Percentiles rank a stretch among this genome's conserved stretches.
phyloP scores from a whole-genome alignment of 2,888 invertebrate genomes.

The Didymodactylos carnosus region DNA sequence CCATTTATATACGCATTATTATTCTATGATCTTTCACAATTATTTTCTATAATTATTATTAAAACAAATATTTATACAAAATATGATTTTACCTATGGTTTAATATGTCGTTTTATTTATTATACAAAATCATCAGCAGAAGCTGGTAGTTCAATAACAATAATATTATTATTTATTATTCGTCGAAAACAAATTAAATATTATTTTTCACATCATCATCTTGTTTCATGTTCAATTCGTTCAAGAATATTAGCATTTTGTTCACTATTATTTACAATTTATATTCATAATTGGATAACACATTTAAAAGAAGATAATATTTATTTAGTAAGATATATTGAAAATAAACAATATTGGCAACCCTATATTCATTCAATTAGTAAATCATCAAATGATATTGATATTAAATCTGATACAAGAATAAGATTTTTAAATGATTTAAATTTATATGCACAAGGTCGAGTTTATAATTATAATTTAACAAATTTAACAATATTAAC shows the following conservation, averaged over 20 bases:
- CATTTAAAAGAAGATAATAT: not conserved
- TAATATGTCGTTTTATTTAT: not conserved
- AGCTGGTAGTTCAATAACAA: not conserved
- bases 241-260: not conserved
- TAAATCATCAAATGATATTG: not conserved
- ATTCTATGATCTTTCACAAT: not conserved
- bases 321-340: not conserved
- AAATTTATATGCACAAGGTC: not conserved
- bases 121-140: not conserved
- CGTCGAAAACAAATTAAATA: not conserved
- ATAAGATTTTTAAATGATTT: not conserved
- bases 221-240: not conserved
- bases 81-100: not conserved
- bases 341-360: not conserved
- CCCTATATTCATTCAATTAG: not conserved
- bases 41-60: not conserved
- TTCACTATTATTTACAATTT: not conserved
- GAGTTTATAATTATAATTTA: too few relatives aligned
- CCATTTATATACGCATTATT: conserved; percentile 34
- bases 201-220: not conserved
- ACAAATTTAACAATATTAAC: not conserved
- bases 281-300: not conserved
- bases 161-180: not conserved
- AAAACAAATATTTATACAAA: not conserved
- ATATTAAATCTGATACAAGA: not conserved